Percentiles rank a stretch among this genome's conserved stretches.
phyloP scores from a whole-genome alignment of 2,113 vertebrate species.

The Ciconia stormi region DNA sequence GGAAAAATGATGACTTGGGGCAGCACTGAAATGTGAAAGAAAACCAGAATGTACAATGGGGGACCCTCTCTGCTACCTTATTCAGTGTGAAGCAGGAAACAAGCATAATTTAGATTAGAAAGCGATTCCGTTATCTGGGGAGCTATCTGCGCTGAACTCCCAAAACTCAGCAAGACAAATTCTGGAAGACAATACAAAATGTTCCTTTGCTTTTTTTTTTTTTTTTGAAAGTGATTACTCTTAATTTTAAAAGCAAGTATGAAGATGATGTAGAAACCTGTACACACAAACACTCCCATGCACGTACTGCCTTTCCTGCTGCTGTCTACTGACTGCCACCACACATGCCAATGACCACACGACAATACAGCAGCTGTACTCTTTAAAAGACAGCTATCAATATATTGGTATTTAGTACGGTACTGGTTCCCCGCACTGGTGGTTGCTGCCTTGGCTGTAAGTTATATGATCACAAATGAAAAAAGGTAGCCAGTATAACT shows the following conservation, averaged over 20 bases:
- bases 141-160: neutral
- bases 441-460: neutral
- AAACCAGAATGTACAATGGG: neutral
- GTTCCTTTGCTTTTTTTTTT: neutral
- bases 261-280: neutral
- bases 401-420: neutral
- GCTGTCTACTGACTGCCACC: neutral
- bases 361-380: neutral
- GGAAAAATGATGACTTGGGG: neutral
- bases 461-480: neutral
- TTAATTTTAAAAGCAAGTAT: neutral
- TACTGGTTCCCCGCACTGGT: neutral
- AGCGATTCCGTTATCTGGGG: neutral
- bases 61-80: neutral
- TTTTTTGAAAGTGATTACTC: neutral
- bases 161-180: neutral
- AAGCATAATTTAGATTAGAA: neutral
- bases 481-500: neutral
- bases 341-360: neutral
- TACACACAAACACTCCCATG: neutral
- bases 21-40: neutral
- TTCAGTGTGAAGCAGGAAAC: neutral
- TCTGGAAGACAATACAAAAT: neutral
- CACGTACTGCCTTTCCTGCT: neutral
- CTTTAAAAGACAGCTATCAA: neutral